phyloP scores from a whole-genome alignment of 2,113 vertebrate species.

The Trichechus manatus region DNA sequence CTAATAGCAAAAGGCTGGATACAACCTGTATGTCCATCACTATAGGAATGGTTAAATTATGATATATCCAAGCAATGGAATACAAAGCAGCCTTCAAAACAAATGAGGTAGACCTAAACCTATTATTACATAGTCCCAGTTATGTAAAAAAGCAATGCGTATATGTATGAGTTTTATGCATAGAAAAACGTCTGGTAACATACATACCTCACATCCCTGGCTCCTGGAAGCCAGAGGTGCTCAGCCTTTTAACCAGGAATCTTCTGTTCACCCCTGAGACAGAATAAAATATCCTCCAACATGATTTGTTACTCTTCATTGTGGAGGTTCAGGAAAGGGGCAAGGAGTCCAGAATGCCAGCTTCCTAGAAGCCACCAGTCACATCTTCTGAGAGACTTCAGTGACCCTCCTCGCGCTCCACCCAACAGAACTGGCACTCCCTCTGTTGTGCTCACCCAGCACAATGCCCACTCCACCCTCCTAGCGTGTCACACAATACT shows the following conservation, averaged over 20 bases:
- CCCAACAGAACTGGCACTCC: not conserved
- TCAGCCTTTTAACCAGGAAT: not conserved
- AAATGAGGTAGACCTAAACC: not conserved
- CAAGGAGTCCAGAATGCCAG: not conserved
- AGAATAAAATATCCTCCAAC: not conserved
- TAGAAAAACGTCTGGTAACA: not conserved
- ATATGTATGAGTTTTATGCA: not conserved
- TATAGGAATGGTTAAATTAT: not conserved
- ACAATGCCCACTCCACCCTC: not conserved
- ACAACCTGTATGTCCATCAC: constrained; percentile 12
- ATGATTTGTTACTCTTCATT: not conserved
- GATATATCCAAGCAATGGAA: not conserved
- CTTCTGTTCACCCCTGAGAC: not conserved
- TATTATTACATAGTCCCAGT: not conserved
- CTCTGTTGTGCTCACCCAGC: not conserved
- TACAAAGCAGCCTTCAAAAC: not conserved
- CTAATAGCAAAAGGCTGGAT: not conserved
- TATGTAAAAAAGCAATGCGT: not conserved
- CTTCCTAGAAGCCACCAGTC: not conserved
- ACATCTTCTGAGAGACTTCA: not conserved
- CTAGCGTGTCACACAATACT: not conserved
- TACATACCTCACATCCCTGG: fast-evolving
- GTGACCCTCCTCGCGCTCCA: not conserved
- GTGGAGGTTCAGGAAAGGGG: not conserved
- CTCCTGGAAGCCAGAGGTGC: not conserved